Evolutionary conservation across 1,140 invertebrate species (phyloP).

Genomic region (Oryctes rhinoceros): DNA sequence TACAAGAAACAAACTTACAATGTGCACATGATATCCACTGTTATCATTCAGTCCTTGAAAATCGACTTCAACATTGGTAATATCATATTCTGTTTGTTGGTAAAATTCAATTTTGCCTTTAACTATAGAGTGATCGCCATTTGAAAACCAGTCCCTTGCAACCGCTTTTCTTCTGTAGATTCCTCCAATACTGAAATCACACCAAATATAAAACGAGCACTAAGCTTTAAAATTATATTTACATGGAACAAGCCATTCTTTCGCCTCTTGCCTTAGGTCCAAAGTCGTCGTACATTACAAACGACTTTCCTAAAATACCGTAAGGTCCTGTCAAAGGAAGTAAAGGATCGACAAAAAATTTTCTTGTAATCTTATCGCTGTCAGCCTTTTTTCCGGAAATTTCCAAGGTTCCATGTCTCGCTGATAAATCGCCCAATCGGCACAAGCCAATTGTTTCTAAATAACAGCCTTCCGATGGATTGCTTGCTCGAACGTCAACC

Average conservation of each 20-base stretch:
- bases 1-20: slow-evolving; percentile 64
- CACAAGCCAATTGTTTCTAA: slow-evolving; percentile 67
- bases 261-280: slow-evolving; percentile 87
- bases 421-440: slow-evolving; percentile 72
- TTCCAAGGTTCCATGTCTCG: slow-evolving; percentile 74
- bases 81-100: slow-evolving; percentile 86
- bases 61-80: slow-evolving; percentile 80
- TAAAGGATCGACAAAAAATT: slow-evolving; percentile 79
- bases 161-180: slow-evolving; percentile 84
- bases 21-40: slow-evolving; percentile 83
- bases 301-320: slow-evolving; percentile 80
- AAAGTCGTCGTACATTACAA: slow-evolving; percentile 89
- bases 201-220: slow-evolving; percentile 17
- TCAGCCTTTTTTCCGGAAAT: slow-evolving; percentile 77
- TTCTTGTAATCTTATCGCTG: slow-evolving; percentile 72
- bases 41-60: slow-evolving; percentile 76
- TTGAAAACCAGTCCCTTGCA: slow-evolving; percentile 86
- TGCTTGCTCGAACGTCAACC: slow-evolving; percentile 62
- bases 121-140: slow-evolving; percentile 70
- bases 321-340: slow-evolving; percentile 80
- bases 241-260: slow-evolving; percentile 87
- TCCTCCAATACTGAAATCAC: slow-evolving; percentile 71
- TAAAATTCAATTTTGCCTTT: slow-evolving; percentile 81
- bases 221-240: slow-evolving; percentile 48
- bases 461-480: slow-evolving; percentile 64